Percentiles rank a stretch among this genome's conserved stretches.
phyloP scores from a whole-genome alignment of 2,113 vertebrate species.

The Gulo gulo region DNA sequence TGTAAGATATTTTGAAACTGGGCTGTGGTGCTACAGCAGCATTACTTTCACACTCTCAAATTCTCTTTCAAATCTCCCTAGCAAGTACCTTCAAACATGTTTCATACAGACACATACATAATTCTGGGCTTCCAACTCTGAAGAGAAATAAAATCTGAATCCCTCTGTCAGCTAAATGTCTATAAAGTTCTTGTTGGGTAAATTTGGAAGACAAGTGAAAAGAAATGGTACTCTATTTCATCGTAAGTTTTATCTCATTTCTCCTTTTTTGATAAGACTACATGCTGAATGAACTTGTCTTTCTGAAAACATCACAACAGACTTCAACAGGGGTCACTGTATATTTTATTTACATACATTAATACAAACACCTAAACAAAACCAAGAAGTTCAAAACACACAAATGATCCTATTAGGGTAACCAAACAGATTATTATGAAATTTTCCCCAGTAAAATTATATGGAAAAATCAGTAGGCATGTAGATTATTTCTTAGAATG shows the following conservation, averaged over 20 bases:
- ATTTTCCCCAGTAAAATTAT: background rate
- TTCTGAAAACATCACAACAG: conserved; percentile 8
- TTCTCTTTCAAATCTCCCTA: background rate
- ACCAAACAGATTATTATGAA: conserved; percentile 36
- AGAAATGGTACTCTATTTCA: conserved; percentile 9
- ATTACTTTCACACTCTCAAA: background rate
- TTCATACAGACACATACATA: background rate
- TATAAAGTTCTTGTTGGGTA: background rate
- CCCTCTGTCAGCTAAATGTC: background rate
- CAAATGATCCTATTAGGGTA: background rate
- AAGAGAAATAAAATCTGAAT: conserved; percentile 23
- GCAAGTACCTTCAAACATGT: background rate
- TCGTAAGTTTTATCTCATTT: conserved; percentile 27
- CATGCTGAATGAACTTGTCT: background rate
- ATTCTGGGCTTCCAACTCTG: background rate
- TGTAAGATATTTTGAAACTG: background rate
- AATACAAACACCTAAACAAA: background rate
- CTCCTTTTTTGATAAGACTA: conserved; percentile 13
- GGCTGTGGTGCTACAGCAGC: background rate
- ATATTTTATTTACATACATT: conserved; percentile 2
- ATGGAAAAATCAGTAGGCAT: conserved; percentile 29
- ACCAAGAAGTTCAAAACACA: background rate
- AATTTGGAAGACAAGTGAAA: background rate
- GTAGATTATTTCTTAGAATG: background rate
- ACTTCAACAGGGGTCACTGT: background rate